These are phyloP conservation scores for Parambassis ranga DNA, from an alignment of 2,797 vertebrate genomes.

Conservation along the genomic window DNA sequence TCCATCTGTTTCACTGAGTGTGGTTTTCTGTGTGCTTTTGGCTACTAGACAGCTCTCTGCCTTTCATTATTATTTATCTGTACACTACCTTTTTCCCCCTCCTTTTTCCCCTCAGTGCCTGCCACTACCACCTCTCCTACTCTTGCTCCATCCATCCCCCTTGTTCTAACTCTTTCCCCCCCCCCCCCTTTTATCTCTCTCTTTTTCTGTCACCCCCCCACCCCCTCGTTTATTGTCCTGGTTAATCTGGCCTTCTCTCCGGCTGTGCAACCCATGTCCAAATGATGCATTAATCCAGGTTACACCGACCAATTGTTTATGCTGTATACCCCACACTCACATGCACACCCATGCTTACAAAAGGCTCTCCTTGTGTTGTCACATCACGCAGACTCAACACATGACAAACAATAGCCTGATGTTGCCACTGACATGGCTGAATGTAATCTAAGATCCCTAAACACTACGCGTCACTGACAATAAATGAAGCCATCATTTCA, in stretches of 20 bases:
- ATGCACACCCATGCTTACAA: background rate
- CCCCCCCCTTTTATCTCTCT: background rate
- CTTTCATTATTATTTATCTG: background rate
- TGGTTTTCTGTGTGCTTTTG: background rate
- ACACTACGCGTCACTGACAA: conserved; percentile 33
- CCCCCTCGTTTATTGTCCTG: conserved; percentile 55
- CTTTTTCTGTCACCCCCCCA: background rate
- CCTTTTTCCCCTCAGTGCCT: background rate
- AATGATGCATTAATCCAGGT: conserved; percentile 75
- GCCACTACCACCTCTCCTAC: background rate
- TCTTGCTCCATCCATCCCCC: background rate
- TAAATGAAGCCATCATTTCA: conserved; percentile 47
- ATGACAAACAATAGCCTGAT: conserved; percentile 45
- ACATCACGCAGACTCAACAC: conserved; percentile 41
- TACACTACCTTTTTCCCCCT: background rate
- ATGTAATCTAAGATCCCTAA: conserved; percentile 53
- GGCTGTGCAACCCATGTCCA: conserved; percentile 54
- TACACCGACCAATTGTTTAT: conserved; percentile 62
- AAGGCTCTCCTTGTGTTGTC: conserved; percentile 19
- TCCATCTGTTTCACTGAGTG: background rate
- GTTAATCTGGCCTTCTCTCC: conserved; percentile 56
- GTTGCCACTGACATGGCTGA: conserved; percentile 27
- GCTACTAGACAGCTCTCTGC: background rate
- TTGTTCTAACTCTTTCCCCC: background rate
- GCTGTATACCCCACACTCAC: conserved; percentile 29